Conservation (phyloP, 2,888 invertebrate genomes). For the Limnephilus auricula region DNA sequence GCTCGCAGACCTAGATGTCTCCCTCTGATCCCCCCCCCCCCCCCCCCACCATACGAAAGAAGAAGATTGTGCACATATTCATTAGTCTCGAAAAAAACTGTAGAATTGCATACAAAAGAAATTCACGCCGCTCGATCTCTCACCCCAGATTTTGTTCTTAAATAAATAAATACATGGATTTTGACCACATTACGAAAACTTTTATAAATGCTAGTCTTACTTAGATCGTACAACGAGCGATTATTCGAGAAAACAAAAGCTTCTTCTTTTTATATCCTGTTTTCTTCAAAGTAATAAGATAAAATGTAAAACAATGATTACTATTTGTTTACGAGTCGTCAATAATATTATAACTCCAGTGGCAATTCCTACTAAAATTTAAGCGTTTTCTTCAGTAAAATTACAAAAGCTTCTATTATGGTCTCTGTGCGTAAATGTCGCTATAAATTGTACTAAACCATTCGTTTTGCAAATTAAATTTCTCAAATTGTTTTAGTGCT, state of each 20-base stretch:
- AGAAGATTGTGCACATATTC: too few relatives aligned
- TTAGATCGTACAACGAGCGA: not conserved
- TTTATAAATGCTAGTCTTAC: not conserved
- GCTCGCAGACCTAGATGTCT: too few relatives aligned
- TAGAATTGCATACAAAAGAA: too few relatives aligned
- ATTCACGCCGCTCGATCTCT: too few relatives aligned
- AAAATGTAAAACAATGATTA: not conserved
- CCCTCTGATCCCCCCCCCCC: too few relatives aligned
- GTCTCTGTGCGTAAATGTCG: constrained; percentile 1
- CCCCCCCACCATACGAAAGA: too few relatives aligned
- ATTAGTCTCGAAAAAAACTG: too few relatives aligned
- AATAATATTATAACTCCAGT: not conserved
- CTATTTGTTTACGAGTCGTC: not conserved
- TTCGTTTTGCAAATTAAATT: not conserved
- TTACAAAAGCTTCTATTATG: constrained; percentile 13
- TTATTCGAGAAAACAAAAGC: not conserved
- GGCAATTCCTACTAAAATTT: not conserved
- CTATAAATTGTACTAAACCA: not conserved
- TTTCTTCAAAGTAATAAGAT: not conserved
- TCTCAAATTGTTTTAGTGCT: constrained; percentile 15
- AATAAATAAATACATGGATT: too few relatives aligned
- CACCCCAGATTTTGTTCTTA: too few relatives aligned
- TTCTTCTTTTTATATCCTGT: not conserved
- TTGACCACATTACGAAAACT: not conserved
- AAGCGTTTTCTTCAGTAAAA: not conserved